Conservation (phyloP, 2,888 invertebrate genomes). For the Pterostichus niger region DNA sequence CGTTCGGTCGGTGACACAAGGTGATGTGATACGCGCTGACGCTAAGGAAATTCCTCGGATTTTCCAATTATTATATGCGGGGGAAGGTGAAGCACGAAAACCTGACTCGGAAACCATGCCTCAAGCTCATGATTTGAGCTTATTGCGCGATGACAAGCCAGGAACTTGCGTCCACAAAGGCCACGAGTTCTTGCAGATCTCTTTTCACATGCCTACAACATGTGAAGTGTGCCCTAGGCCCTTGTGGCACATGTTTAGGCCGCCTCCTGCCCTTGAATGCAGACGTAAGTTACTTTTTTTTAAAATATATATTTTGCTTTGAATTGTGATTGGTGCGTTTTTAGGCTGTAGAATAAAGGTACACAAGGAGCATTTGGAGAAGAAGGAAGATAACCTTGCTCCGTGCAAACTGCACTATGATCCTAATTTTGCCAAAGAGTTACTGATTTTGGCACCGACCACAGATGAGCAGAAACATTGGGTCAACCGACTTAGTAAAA, state of each 20-base stretch:
- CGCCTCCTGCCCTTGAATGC: conserved; percentile 98
- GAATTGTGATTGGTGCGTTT: background rate
- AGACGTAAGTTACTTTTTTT: conserved; percentile 83
- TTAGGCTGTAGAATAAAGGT: conserved; percentile 97
- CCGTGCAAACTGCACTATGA: conserved; percentile 98
- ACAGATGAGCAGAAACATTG: conserved; percentile 94
- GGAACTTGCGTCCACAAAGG: conserved; percentile 91
- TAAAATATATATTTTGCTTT: background rate
- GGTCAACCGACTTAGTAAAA: conserved; percentile 94
- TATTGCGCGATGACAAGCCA: conserved; percentile 79
- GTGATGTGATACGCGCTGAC: conserved; percentile 99
- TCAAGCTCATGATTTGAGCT: conserved; percentile 76
- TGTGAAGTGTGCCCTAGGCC: conserved; percentile 99
- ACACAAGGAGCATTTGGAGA: conserved; percentile 97
- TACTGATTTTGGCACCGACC: conserved; percentile 92
- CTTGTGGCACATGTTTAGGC: conserved; percentile 98
- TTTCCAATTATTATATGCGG: conserved; percentile 97
- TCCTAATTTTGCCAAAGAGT: conserved; percentile 95
- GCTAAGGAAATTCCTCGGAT: conserved; percentile 99
- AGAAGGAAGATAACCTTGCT: conserved; percentile 90
- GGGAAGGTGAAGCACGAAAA: conserved; percentile 94
- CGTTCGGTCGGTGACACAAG: conserved; percentile 98
- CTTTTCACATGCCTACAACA: conserved; percentile 98
- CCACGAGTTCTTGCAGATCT: conserved; percentile 97
- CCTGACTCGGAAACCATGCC: conserved; percentile 85